Base-by-base conservation (phyloP, 1,140 invertebrate genomes). In the Temnothorax longispinosus region DNA sequence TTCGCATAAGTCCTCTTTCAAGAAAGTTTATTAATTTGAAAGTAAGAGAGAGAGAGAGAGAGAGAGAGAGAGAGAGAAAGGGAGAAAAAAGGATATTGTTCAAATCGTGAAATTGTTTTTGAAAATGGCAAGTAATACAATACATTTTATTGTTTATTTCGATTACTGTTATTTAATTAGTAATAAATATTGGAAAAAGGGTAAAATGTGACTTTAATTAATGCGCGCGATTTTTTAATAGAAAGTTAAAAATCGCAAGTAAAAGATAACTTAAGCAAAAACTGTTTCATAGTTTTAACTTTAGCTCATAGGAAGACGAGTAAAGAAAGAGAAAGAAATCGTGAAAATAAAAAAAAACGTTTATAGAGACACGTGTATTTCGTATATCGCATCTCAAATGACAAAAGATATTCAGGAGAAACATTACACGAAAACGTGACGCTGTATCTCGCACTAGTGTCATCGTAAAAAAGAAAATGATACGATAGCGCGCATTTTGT, bases 11-110 rank as follows among this genome's bases (percentile, higher is more conserved):
- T 72, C 0, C n/a, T 10, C 4, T 15, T 81, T 82, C 35, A 21
- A 69, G 67, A 74, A 56, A 58, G 27, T 72, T 58, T 44, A 82
- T 82, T 82, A 82, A 44, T 47, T 47, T 35, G 18, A 72, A 47
- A 38, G 27, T 44, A 41, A 32, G 11, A 60, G 15, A 56, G 5
- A 58, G 10, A 15, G 2, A 13, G 47, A 32, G 7, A n/a, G 27
- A 10, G 32, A 15, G 27, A 3, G 32, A 38, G 32, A 35, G 60
- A 3, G 58, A 5, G 3, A 11, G 10, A 58, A 8, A 27, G 27
- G 1, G 58, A 60, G 27, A 27, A 1, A 27, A 27, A 27, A 0
- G 56, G 13, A 62, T n/a, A 27, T 41, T n/a, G 10, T 27, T n/a
- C 0, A 27, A 41, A 38, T 21, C 8, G 15, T 41, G 5, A 62